phyloP scores from a whole-genome alignment of 2,888 invertebrate species.

The Phyllotreta cruciferae region DNA sequence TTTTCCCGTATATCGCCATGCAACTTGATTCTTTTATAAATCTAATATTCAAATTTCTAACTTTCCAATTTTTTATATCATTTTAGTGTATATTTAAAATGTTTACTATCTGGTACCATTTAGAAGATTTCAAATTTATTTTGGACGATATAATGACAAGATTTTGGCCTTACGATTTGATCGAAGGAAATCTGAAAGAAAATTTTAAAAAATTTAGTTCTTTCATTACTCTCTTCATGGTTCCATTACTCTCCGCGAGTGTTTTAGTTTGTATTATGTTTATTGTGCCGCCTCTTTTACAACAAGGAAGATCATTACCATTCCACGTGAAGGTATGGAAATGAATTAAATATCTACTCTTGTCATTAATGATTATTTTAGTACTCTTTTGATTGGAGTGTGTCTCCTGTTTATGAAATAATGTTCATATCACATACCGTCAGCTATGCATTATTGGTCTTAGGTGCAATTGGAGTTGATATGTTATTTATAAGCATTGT shows the following conservation, averaged over 20 bases:
- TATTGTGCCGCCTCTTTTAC: constrained; percentile 1
- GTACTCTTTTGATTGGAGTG: constrained; percentile 6
- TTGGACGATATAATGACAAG: constrained; percentile 9
- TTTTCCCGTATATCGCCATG: too few species aligned
- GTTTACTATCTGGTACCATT: neutral
- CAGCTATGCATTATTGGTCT: neutral
- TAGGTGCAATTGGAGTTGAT: neutral
- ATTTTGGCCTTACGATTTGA: constrained; percentile 13
- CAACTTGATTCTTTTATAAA: too few species aligned
- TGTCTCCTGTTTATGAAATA: neutral
- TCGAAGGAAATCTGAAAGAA: neutral
- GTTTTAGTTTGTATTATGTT: neutral
- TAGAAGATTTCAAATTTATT: neutral
- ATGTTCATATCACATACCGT: neutral
- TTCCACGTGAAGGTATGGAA: constrained; percentile 1
- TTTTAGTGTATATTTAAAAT: too few species aligned
- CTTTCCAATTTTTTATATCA: too few species aligned
- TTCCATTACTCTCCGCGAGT: too few species aligned
- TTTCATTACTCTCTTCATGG: too few species aligned
- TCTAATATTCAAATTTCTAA: too few species aligned
- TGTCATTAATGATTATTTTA: too few species aligned
- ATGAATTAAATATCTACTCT: too few species aligned
- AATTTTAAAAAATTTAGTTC: too few species aligned
- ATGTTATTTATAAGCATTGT: neutral
- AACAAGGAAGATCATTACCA: neutral